These are phyloP conservation scores for Nemotelus nigrinus DNA, from an alignment of 2,888 invertebrate genomes.

Conservation along the genomic window DNA sequence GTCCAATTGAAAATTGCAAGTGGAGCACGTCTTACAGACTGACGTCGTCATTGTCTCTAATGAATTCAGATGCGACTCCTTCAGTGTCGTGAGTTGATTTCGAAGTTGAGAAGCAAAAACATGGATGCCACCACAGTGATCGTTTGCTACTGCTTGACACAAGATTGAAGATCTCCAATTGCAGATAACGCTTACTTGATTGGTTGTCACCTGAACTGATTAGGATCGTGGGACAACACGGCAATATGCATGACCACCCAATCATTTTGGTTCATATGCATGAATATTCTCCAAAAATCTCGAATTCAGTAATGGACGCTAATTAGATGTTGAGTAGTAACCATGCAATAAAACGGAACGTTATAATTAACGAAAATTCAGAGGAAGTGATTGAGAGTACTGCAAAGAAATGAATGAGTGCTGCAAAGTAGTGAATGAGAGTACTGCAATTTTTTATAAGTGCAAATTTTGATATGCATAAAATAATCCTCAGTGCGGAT, in stretches of 20 bases:
- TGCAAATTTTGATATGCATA: too few relatives aligned
- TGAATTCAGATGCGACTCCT: slow-evolving; percentile 45
- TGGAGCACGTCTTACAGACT: not conserved
- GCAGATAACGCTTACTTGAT: slow-evolving; percentile 51
- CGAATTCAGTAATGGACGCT: too few relatives aligned
- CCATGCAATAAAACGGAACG: too few relatives aligned
- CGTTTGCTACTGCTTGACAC: slow-evolving; percentile 36
- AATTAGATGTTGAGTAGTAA: too few relatives aligned
- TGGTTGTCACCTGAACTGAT: slow-evolving; percentile 48
- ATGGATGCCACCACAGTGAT: slow-evolving; percentile 36
- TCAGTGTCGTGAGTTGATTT: slow-evolving; percentile 43
- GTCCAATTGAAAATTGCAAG: not conserved
- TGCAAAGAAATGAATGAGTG: too few relatives aligned
- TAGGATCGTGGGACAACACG: slow-evolving; percentile 51
- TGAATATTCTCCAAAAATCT: too few relatives aligned
- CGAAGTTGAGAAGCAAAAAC: slow-evolving; percentile 35
- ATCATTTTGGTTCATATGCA: not conserved
- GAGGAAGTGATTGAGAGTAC: too few relatives aligned
- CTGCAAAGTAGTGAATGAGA: too few relatives aligned
- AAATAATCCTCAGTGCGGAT: too few relatives aligned
- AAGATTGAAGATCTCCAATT: slow-evolving; percentile 42
- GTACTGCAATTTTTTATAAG: too few relatives aligned
- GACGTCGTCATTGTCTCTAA: slow-evolving; percentile 42
- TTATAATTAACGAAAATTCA: too few relatives aligned
- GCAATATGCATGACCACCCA: slow-evolving; percentile 44